Evolutionary conservation across 2,888 invertebrate species (phyloP).

Genomic region (Steinernema carpocapsae): DNA sequence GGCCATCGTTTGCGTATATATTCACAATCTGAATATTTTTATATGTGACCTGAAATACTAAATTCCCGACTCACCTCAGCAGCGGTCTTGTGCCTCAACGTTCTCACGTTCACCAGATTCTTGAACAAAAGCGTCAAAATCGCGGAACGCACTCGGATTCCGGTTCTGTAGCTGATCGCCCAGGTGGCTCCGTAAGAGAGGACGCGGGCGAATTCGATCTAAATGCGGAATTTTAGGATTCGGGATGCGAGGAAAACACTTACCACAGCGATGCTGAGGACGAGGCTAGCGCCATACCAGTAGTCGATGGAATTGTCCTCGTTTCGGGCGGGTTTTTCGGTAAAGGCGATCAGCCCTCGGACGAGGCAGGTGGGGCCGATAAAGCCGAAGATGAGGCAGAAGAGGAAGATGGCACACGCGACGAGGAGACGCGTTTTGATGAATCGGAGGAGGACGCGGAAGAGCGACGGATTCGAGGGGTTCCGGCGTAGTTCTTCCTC

Average conservation of each 20-base stretch:
- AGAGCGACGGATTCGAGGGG: slow-evolving; percentile 55
- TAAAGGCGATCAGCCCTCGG: slow-evolving; percentile 62
- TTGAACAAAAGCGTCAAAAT: slow-evolving; percentile 70
- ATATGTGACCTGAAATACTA: neutral
- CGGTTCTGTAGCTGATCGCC: slow-evolving; percentile 70
- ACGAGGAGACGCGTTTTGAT: slow-evolving; percentile 67
- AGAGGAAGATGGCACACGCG: slow-evolving; percentile 58
- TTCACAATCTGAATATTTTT: slow-evolving; percentile 71
- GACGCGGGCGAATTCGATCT: slow-evolving; percentile 69
- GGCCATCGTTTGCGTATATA: slow-evolving; percentile 71
- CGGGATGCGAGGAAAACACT: slow-evolving; percentile 7
- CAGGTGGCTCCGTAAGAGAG: slow-evolving; percentile 70
- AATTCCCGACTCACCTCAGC: slow-evolving; percentile 67
- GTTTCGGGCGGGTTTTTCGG: slow-evolving; percentile 55
- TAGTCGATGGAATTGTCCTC: slow-evolving; percentile 50
- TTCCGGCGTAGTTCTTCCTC: slow-evolving; percentile 67
- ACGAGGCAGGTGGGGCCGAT: slow-evolving; percentile 69
- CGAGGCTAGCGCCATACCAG: slow-evolving; percentile 66
- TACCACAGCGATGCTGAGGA: slow-evolving; percentile 61
- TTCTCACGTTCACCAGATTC: slow-evolving; percentile 68
- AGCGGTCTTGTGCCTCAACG: slow-evolving; percentile 68
- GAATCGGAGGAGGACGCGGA: slow-evolving; percentile 63
- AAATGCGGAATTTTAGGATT: neutral
- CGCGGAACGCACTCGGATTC: slow-evolving; percentile 70
- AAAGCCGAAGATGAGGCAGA: slow-evolving; percentile 62